These are phyloP conservation scores for Rhogogaster chlorosoma DNA, from an alignment of 2,888 invertebrate genomes.

Conservation along the genomic window DNA sequence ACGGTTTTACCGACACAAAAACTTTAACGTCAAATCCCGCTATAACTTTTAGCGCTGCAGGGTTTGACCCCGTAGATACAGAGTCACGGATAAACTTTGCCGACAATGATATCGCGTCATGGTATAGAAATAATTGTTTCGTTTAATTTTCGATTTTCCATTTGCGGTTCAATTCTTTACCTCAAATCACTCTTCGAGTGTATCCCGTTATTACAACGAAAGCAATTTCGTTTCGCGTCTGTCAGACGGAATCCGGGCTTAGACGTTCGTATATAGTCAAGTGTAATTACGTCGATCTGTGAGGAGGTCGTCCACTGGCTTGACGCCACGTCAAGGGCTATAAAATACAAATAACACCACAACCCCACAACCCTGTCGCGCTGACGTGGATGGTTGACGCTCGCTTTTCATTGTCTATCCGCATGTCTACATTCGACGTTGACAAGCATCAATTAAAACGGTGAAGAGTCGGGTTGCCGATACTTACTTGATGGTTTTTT, in stretches of 20 bases:
- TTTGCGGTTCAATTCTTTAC: background rate
- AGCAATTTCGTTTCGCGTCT: constrained; percentile 28
- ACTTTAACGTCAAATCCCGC: constrained; percentile 22
- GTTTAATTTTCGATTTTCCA: background rate
- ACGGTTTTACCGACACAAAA: constrained; percentile 9
- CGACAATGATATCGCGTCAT: background rate
- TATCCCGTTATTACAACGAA: constrained; percentile 33
- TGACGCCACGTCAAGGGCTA: constrained; percentile 29
- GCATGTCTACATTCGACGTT: background rate
- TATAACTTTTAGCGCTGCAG: background rate
- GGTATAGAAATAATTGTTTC: background rate
- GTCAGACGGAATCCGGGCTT: constrained; percentile 38
- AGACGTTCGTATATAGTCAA: constrained; percentile 39
- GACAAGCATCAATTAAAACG: background rate
- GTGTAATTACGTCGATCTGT: constrained; percentile 44
- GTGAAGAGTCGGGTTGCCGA: background rate
- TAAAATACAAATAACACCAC: constrained; percentile 4
- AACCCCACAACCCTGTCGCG: background rate
- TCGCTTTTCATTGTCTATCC: background rate
- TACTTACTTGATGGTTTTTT: background rate
- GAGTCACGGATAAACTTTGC: background rate
- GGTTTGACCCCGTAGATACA: background rate
- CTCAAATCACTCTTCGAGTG: background rate
- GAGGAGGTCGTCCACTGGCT: constrained; percentile 18
- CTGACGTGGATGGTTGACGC: background rate